Evolutionary conservation across 2,888 invertebrate species (phyloP).

Genomic region (Lutraria lutraria): DNA sequence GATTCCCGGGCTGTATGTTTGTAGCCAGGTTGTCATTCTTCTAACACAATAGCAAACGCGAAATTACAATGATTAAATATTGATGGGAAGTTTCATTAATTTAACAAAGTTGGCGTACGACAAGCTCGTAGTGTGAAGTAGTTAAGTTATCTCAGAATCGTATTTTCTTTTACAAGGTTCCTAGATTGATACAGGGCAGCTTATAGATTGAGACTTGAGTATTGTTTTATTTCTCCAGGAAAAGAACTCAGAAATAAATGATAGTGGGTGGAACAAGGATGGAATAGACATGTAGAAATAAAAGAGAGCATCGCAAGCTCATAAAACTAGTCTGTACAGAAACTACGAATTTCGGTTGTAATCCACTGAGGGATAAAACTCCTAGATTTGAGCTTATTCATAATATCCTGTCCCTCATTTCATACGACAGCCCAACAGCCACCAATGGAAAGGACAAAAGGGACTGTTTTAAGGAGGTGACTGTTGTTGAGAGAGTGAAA

Average conservation of each 20-base stretch:
- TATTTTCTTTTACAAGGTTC: background rate
- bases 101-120: constrained; percentile 38
- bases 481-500: too few relatives aligned
- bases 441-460: too few relatives aligned
- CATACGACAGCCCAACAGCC: too few relatives aligned
- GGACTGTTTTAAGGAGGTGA: too few relatives aligned
- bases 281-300: background rate
- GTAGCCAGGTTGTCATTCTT: constrained; percentile 11
- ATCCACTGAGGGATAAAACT: too few relatives aligned
- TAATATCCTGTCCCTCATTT: too few relatives aligned
- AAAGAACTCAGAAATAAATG: background rate
- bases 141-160: background rate
- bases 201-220: constrained; percentile 9
- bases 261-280: background rate
- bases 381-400: too few relatives aligned
- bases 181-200: background rate
- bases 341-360: too few relatives aligned
- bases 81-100: constrained; percentile 62
- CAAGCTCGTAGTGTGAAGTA: background rate
- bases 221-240: background rate
- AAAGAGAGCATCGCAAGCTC: background rate
- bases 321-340: too few relatives aligned
- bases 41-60: constrained; percentile 49
- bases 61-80: constrained; percentile 68
- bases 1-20: background rate